A percentile compares a stretch with the other conserved stretches of the same genome.
phyloP scores from a whole-genome alignment of 2,797 vertebrate genomes.

The Myotis findleyi region DNA sequence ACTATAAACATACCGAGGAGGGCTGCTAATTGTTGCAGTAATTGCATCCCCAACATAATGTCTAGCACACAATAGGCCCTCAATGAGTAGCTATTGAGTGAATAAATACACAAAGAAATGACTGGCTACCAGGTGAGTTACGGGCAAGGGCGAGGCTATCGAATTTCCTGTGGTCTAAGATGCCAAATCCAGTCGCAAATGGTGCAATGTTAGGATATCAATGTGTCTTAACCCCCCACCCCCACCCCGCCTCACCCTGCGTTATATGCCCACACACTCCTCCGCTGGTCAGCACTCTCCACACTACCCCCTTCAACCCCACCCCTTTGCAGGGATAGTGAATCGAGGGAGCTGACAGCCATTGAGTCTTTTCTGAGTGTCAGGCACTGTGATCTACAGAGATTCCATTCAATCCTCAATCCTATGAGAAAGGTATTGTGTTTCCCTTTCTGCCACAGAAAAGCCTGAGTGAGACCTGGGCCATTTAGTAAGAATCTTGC shows the following conservation, averaged over 20 bases:
- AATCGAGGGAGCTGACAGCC: background rate
- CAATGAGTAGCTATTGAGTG: background rate
- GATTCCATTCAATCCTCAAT: background rate
- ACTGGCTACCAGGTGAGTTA: background rate
- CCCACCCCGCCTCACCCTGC: rapidly evolving
- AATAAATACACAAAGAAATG: background rate
- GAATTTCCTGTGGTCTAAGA: background rate
- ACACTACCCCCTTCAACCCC: rapidly evolving
- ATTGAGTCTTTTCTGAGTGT: background rate
- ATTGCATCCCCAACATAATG: background rate
- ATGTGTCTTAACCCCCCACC: no score
- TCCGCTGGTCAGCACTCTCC: background rate
- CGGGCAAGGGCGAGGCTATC: background rate
- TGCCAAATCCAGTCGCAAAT: background rate
- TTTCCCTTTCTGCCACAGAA: background rate
- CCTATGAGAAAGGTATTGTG: background rate
- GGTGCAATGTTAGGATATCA: rapidly evolving
- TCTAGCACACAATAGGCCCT: background rate
- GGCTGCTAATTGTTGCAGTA: no score
- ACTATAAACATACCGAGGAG: background rate
- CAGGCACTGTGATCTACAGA: background rate
- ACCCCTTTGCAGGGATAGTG: background rate
- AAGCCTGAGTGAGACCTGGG: background rate
- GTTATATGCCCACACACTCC: background rate
- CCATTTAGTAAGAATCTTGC: background rate